Conservation (phyloP, 2,113 vertebrate species). For the Tympanuchus pallidicinctus region DNA sequence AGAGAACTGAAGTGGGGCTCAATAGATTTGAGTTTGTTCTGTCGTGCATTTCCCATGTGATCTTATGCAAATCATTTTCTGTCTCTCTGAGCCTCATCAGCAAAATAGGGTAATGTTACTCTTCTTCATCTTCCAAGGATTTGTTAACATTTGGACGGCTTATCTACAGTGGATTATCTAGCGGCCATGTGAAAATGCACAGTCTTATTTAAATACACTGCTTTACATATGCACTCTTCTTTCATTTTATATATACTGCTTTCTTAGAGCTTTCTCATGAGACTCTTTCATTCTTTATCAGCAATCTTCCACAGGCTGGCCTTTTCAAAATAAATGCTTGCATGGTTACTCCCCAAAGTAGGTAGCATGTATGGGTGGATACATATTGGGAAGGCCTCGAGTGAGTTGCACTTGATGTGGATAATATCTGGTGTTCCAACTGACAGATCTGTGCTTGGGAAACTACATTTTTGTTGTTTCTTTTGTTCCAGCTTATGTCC, state of each 20-base stretch:
- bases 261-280: neutral
- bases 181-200: slow-evolving; percentile 4
- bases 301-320: neutral
- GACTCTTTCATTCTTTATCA: neutral
- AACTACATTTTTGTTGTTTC: neutral
- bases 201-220: slow-evolving; percentile 22
- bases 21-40: slow-evolving; percentile 31
- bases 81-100: neutral
- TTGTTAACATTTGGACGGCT: slow-evolving; percentile 30
- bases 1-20: slow-evolving; percentile 1
- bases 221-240: neutral
- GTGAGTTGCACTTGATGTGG: neutral
- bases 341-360: neutral
- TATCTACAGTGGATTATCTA: slow-evolving; percentile 3
- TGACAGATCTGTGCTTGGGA: neutral
- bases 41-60: slow-evolving; percentile 31
- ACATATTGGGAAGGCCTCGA: neutral
- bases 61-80: slow-evolving; percentile 54
- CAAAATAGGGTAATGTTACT: neutral
- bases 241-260: neutral
- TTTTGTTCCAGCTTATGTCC: neutral
- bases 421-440: neutral
- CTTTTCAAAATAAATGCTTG: neutral
- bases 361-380: neutral
- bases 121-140: neutral